Base-by-base conservation (phyloP, 2,888 invertebrate genomes). In the Hipparchia semele region DNA sequence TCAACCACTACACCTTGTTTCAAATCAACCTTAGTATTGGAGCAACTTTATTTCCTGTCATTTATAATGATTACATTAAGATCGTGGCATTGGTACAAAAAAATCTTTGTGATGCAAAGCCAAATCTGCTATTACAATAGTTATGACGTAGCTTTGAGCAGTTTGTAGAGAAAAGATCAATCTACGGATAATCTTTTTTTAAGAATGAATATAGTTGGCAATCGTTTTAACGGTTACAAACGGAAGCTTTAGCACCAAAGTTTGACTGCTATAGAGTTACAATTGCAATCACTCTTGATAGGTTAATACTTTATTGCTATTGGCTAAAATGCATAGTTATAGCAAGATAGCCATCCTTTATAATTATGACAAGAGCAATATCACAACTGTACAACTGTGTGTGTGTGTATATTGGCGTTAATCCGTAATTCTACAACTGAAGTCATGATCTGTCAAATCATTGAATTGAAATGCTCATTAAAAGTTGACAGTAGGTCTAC, bases 181-280 rank as follows among this genome's bases (percentile, higher is more conserved):
- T 39, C 39, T 4, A 39, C 39, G 39, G 39, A 39, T 39, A 1
- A 39, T 39, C 39, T 5, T 39, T 39, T 39, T 39, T 39, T 39
- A 1, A 39, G 3, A 39, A 5, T 5, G 5, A 39, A 39, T 39
- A 39, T 4, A 39, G 39, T 39, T 5, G 39, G 39, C 39, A 39
- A 39, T 5, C 39, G 1, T 39, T 39, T 39, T 39, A 39, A 39
- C 39, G 5, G 39, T 39, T 39, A 39, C 5, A 39, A 39, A 39
- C 39, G 39, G 39, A 5, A 5, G 39, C 3, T 23, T 12, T 8
- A 9, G 7, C 23, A 13, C 58, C 6, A 23, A 6, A 58, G 8
- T 23, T 58, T 75, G 90, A 86, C 89, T 86, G 2, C 9, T 6
- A 61, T 12, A 45, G 12, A 45, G 39, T 39, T 12, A 61, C 39